Percentiles rank a stretch among this genome's conserved stretches.
Conservation (phyloP, 2,797 vertebrate genomes). For the Hyperoplus immaculatus region DNA sequence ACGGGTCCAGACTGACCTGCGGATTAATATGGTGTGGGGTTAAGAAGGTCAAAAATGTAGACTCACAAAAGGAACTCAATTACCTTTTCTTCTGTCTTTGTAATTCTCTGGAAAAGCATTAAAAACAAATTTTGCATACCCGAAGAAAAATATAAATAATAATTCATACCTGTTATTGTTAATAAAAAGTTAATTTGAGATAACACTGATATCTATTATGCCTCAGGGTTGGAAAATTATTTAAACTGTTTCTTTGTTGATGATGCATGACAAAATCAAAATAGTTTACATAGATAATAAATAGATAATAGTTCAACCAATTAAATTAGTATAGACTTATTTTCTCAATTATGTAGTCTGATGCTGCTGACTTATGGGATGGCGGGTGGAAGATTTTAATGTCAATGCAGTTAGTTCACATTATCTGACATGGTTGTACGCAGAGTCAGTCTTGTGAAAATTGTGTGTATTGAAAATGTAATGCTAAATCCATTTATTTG, state of each 20-base stretch:
- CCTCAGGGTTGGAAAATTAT: background rate
- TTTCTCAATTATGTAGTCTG: background rate
- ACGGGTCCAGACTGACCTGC: constrained; percentile 24
- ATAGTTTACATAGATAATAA: background rate
- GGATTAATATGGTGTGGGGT: constrained; percentile 29
- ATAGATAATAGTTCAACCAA: background rate
- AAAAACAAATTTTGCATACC: too few species aligned
- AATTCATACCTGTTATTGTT: too few species aligned
- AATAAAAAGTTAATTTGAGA: background rate
- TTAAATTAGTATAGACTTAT: background rate
- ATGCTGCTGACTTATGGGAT: background rate
- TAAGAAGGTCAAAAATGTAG: constrained; percentile 32
- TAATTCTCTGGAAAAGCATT: background rate
- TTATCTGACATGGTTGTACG: background rate
- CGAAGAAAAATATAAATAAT: too few species aligned
- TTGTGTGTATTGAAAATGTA: background rate
- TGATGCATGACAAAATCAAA: background rate
- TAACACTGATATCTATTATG: background rate
- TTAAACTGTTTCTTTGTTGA: background rate
- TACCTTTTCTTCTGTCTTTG: background rate
- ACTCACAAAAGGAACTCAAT: constrained; percentile 10
- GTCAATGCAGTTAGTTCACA: background rate
- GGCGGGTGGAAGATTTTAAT: background rate
- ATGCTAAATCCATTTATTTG: background rate
- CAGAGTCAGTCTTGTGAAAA: background rate